Conservation (phyloP, 2,888 invertebrate species). For the Hemistola chrysoprasaria region DNA sequence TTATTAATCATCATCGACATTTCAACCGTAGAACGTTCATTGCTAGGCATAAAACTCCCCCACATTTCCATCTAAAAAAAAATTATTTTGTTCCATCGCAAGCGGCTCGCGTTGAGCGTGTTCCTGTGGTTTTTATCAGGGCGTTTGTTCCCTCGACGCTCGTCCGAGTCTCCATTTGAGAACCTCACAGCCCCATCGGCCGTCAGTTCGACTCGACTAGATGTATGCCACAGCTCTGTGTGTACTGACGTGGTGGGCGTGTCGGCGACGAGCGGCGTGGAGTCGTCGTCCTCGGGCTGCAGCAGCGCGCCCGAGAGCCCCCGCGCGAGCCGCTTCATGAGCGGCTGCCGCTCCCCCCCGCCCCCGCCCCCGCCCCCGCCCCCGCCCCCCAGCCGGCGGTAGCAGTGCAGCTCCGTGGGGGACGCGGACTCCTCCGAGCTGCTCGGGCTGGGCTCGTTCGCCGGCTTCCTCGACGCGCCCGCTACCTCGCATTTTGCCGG, state of each 20-base stretch:
- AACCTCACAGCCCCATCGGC: no score
- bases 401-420: conserved; percentile 93
- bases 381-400: conserved; percentile 88
- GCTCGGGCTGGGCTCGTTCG: conserved; percentile 79
- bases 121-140: no score
- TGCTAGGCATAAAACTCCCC: no score
- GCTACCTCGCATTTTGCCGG: conserved; percentile 67
- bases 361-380: no score
- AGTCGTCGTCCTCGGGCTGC: conserved; percentile 83
- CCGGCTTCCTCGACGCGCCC: conserved; percentile 56
- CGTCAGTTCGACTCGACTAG: no score
- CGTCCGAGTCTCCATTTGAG: no score
- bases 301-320: conserved; percentile 84
- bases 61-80: no score
- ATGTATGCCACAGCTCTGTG: no score
- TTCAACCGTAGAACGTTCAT: no score
- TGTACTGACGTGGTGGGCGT: conserved; percentile 81
- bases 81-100: no score
- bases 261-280: conserved; percentile 88
- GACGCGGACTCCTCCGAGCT: conserved; percentile 94
- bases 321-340: conserved; percentile 90
- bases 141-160: no score
- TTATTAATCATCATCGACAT: not conserved
- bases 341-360: conserved; percentile 90
- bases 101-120: no score